Conservation (phyloP, 2,113 vertebrate genomes). For the Synodontis membranacea region DNA sequence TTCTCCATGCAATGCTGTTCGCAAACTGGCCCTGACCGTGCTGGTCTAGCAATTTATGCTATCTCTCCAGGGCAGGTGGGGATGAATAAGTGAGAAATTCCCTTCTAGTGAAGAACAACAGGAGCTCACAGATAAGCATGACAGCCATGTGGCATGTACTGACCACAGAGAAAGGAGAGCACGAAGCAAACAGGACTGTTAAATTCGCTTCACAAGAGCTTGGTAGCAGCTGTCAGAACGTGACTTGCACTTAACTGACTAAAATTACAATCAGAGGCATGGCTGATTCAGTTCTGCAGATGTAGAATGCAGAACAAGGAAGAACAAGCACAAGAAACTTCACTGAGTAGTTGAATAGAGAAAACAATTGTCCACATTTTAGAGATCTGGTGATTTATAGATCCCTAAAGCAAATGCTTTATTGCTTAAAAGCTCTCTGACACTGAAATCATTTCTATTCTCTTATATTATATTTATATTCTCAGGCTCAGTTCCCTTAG, state of each 20-base stretch:
- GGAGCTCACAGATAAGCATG: conserved; percentile 14
- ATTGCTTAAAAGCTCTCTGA: conserved; percentile 35
- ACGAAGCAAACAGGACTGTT: conserved; percentile 1
- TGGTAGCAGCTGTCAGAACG: conserved; percentile 21
- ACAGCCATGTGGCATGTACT: conserved; percentile 10
- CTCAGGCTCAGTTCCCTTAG: background rate
- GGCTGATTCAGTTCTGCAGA: background rate
- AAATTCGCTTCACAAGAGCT: conserved; percentile 40
- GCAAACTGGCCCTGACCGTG: background rate
- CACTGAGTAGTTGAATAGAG: background rate
- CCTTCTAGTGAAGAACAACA: conserved; percentile 24
- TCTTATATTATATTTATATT: conserved; percentile 47
- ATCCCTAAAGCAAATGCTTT: conserved; percentile 2
- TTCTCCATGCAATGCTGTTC: background rate
- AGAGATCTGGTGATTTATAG: background rate
- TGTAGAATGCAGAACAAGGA: background rate
- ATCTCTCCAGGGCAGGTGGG: conserved; percentile 10
- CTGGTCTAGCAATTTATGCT: background rate
- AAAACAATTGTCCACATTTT: background rate
- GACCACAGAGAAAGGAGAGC: conserved; percentile 5
- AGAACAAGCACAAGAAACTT: background rate
- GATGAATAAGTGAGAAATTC: conserved; percentile 32
- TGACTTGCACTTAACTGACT: conserved; percentile 35
- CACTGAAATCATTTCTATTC: conserved; percentile 48
- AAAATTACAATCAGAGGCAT: conserved; percentile 19